Evolutionary conservation across 2,113 vertebrate genomes (phyloP), one percentile per base, ranked within the genome.

Genomic region (Lanius collurio): DNA sequence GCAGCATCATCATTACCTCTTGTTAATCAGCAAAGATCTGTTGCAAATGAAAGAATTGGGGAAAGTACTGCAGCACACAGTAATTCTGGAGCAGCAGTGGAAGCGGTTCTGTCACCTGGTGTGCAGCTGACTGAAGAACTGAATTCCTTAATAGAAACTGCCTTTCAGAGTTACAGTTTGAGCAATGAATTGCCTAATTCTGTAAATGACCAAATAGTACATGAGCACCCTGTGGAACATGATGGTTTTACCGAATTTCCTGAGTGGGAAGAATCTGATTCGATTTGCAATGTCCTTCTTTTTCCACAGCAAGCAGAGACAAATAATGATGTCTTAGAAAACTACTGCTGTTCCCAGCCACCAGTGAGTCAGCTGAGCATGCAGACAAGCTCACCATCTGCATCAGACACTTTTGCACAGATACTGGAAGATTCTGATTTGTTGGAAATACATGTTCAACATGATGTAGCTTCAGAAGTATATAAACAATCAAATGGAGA

Each of bases 101-200:
- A 87, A 89, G 31, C 90, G 37, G n/a, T 96, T 73, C 49, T 91
- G 4, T 89, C 91, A 85, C 87, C 97, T 84, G 96, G 96, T 60
- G 73, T 86, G 44, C 93, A 97, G 70, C 91, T 98, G 82, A 98
- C 98, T 46, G 98, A 98, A 85, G 98, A 99, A 73, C 92, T 99
- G 88, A 98, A 99, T 96, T 95, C 97, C 37, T 97, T 99, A 49
- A 94, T 98, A 85, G 98, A 99, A 89, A 97, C 97, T 86, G 98
- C 98, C 92, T 97, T 99, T 77, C 97, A 98, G 87, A 97, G 74
- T 57, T 93, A 70, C 82, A 83, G 50, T 59, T 84, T 74, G n/a
- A 74, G 69, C 49, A 80, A 73, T 31, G 78, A 95, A 88, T 88
- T 97, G 52, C 91, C 95, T 62, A 42, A 93, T 94, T 93, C 93